A percentile compares a stretch with the other conserved stretches of the same genome.
Conservation (phyloP, 1,140 invertebrate genomes). For the Eriosoma lanigerum region DNA sequence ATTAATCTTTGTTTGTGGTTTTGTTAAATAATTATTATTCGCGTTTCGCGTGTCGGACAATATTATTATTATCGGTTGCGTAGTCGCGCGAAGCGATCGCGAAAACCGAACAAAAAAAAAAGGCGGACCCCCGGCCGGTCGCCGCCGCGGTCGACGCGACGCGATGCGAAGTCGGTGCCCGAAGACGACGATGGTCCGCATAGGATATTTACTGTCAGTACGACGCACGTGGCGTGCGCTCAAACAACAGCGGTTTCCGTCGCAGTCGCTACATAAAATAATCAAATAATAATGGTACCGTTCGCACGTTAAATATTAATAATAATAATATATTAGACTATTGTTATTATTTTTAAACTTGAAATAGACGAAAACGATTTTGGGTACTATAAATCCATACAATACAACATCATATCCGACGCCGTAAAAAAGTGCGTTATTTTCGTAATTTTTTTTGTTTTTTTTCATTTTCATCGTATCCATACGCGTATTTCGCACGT, state of each 20-base stretch:
- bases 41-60: no score
- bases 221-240: conserved; percentile 49
- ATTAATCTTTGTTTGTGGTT: no score
- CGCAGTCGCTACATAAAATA: background rate
- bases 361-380: no score
- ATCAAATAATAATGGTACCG: background rate
- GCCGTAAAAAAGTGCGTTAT: no score
- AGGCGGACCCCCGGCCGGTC: conserved; percentile 28
- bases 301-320: background rate
- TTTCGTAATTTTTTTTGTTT: no score
- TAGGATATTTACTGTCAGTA: conserved; percentile 40
- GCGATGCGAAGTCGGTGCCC: background rate
- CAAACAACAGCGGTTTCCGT: conserved; percentile 21
- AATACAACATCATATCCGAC: no score
- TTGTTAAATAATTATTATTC: no score
- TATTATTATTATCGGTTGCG: no score
- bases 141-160: conserved; percentile 18
- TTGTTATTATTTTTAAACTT: background rate
- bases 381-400: no score
- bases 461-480: no score
- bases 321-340: background rate
- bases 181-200: conserved; percentile 38
- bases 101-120: conserved; percentile 52
- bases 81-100: background rate
- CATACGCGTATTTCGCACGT: no score